Conservation (phyloP, 2,797 vertebrate species). For the Sebastes kiyomatsui region DNA sequence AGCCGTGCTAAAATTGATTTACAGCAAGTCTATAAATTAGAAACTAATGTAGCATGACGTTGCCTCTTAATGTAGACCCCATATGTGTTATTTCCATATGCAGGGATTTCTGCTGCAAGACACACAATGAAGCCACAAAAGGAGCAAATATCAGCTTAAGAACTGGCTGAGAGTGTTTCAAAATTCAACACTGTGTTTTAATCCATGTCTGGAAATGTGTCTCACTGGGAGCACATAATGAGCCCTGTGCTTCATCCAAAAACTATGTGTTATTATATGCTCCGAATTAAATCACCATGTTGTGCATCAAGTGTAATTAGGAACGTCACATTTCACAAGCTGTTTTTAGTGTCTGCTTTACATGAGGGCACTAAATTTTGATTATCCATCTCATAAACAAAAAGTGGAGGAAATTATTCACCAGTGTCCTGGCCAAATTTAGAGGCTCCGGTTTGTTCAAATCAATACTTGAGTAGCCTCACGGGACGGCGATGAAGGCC, state of each 20-base stretch:
- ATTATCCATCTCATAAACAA: constrained; percentile 33
- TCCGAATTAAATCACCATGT: constrained; percentile 33
- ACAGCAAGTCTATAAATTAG: constrained; percentile 25
- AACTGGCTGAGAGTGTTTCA: neutral
- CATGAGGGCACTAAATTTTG: constrained; percentile 24
- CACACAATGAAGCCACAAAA: neutral
- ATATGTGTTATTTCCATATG: constrained; percentile 19
- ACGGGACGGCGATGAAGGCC: neutral
- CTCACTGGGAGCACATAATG: constrained; percentile 17
- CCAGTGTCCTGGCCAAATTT: neutral
- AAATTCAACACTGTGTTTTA: constrained; percentile 8
- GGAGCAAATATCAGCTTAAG: neutral
- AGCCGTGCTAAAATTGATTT: constrained; percentile 41
- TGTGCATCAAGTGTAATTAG: constrained; percentile 34
- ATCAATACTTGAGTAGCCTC: constrained; percentile 27
- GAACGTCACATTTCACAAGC: constrained; percentile 22
- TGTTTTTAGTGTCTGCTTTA: constrained; percentile 32
- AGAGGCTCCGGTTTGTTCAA: constrained; percentile 11
- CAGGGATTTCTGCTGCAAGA: neutral
- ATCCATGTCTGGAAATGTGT: constrained; percentile 24
- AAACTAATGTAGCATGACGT: neutral
- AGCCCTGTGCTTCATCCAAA: constrained; percentile 8
- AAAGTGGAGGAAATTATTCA: constrained; percentile 7
- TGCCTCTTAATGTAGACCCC: constrained; percentile 19
- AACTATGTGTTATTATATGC: neutral